Percentiles rank a stretch among this genome's conserved stretches.
phyloP scores from a whole-genome alignment of 2,797 vertebrate species.

The Sternarchorhynchus goeldii region DNA sequence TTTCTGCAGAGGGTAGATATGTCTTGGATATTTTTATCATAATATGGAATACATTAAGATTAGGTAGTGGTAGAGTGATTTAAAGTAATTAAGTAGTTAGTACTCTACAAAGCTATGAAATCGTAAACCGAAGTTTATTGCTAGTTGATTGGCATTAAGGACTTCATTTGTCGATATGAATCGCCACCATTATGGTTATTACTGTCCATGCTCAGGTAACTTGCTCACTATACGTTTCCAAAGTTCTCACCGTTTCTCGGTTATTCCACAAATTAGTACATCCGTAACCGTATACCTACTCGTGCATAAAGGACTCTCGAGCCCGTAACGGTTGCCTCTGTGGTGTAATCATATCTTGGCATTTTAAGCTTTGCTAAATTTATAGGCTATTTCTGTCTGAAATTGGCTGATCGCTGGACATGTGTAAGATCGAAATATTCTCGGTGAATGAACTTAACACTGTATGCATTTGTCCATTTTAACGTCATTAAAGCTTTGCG shows the following conservation, averaged over 20 bases:
- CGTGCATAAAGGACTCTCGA: conserved; percentile 21
- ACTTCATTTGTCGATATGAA: conserved; percentile 7
- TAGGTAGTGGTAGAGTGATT: conserved; percentile 74
- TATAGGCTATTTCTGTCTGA: background rate
- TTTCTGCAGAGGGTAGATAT: conserved; percentile 39
- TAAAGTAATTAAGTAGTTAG: conserved; percentile 73
- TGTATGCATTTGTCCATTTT: conserved; percentile 29
- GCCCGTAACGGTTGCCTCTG: too few relatives aligned
- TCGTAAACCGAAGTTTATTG: conserved; percentile 63
- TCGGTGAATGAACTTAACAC: conserved; percentile 15
- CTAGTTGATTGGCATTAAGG: conserved; percentile 39
- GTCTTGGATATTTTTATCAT: conserved; percentile 62
- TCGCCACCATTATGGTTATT: conserved; percentile 63
- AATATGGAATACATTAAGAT: conserved; percentile 72
- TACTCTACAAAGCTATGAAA: conserved; percentile 77
- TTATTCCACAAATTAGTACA: background rate
- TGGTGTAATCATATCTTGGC: background rate
- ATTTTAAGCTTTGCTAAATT: conserved; percentile 15
- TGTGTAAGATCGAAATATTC: conserved; percentile 31
- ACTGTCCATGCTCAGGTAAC: conserved; percentile 67
- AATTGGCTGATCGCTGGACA: conserved; percentile 12
- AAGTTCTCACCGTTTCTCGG: background rate
- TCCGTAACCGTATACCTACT: background rate
- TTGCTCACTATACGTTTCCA: conserved; percentile 62
- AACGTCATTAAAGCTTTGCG: conserved; percentile 8